Evolutionary conservation across 92 coral and sea anemone species (phyloP), one percentile per base, ranked within the genome.

Genomic region (Meandrina meandrites): DNA sequence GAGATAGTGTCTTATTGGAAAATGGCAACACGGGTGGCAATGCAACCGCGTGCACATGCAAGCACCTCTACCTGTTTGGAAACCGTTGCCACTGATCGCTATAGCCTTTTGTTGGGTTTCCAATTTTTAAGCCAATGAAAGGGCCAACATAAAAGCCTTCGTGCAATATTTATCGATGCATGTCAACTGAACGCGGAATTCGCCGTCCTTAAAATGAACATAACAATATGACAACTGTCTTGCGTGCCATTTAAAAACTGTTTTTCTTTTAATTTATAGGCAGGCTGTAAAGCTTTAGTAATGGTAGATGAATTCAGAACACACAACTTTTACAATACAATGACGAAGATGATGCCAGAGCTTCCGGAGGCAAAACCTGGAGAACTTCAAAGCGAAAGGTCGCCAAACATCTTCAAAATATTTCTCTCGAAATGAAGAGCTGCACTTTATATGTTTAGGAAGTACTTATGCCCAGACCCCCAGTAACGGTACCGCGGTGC

Each of bases 221-320:
- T 16, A 56, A 1, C 16, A 0, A 13, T 19, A 53, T 1, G 58
- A 53, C 15, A 14, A 5, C 15, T 5, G 1, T 14, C 13, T 10
- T 9, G 56, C 56, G 17, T 51, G 4, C 5, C 24, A 18, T 56
- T 24, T 60, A 21, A 24, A 22, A 24, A 3, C 28, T 10, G 5
- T 73, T 0, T 18, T 16, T 48, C 57, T 0, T 18, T 16, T 48
- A 40, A 2, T 84, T 19, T 48, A 8, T 18, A 96, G 98, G 98
- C 94, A 83, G 96, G 96, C 21, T 96, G 98, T 67, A 96, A 94
- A 82, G 98, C 95, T 8, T 73, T 96, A 51, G 87, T 96, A 34
- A 91, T 95, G 85, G 89, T 83, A 6, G 92, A 93, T 75, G 77
- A 90, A 51, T 95, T 87, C 85, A 94, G 91, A 79, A 91, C 98